Evolutionary conservation across 2,888 invertebrate species (phyloP).

Genomic region (Hypena proboscidalis): DNA sequence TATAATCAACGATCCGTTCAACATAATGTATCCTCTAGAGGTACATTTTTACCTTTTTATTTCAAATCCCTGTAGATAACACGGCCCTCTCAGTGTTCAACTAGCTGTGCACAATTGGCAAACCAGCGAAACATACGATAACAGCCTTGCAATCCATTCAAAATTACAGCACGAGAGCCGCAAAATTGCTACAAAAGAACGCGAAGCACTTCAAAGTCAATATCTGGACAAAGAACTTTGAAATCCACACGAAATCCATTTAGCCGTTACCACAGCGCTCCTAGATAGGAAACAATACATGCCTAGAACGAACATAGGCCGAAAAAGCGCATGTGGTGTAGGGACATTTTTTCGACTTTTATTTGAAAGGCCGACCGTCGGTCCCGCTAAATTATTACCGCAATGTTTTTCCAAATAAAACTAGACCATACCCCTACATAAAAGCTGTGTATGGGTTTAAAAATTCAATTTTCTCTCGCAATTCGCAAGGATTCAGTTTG

Average conservation of each 20-base stretch:
- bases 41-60: too few species aligned
- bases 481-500: conserved; percentile 42
- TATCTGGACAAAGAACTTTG: conserved; percentile 52
- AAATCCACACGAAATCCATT: conserved; percentile 58
- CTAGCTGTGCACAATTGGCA: too few species aligned
- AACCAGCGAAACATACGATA: background rate
- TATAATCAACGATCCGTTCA: too few species aligned
- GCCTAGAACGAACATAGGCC: conserved; percentile 28
- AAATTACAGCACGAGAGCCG: conserved; percentile 20
- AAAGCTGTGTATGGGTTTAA: conserved; percentile 56
- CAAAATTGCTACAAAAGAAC: conserved; percentile 37
- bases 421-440: conserved; percentile 44
- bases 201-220: conserved; percentile 49
- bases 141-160: background rate
- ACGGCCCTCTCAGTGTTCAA: too few species aligned
- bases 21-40: too few species aligned
- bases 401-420: conserved; percentile 58
- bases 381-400: conserved; percentile 58
- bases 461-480: conserved; percentile 56
- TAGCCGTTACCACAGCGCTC: conserved; percentile 44
- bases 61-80: too few species aligned
- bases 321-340: conserved; percentile 35
- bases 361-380: conserved; percentile 36
- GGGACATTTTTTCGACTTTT: conserved; percentile 40
- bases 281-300: conserved; percentile 42